Conservation (phyloP, 2,888 invertebrate genomes). For the Scaptomyza parva region DNA sequence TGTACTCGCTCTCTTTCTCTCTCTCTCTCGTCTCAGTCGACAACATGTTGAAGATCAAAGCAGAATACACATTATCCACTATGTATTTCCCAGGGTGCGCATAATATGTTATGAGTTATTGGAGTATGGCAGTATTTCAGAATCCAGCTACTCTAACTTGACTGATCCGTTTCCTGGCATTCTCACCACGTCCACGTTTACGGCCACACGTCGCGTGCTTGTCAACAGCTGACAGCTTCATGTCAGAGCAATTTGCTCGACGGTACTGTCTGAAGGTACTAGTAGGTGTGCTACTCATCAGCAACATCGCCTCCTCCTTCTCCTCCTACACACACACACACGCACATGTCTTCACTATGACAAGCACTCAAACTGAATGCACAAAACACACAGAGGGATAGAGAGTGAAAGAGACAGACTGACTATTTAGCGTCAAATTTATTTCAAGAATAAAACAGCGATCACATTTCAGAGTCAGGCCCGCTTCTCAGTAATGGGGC, state of each 20-base stretch:
- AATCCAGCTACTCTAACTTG: slow-evolving; percentile 19
- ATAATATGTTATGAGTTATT: slow-evolving; percentile 78
- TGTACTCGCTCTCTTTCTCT: slow-evolving; percentile 38
- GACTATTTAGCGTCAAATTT: slow-evolving; percentile 72
- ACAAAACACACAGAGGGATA: slow-evolving; percentile 43
- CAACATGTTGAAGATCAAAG: slow-evolving; percentile 81
- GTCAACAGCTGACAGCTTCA: slow-evolving; percentile 83
- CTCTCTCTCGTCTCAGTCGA: slow-evolving; percentile 51
- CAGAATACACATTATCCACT: slow-evolving; percentile 35
- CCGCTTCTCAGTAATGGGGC: slow-evolving; percentile 16
- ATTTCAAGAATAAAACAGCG: slow-evolving; percentile 82
- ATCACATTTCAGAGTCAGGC: slow-evolving; percentile 82
- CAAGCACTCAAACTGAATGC: slow-evolving; percentile 69
- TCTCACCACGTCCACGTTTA: slow-evolving; percentile 23
- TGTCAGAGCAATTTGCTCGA: slow-evolving; percentile 83
- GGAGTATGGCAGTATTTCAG: slow-evolving; percentile 35
- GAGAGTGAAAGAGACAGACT: neutral
- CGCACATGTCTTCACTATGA: slow-evolving; percentile 63
- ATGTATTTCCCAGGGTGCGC: slow-evolving; percentile 33
- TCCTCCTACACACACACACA: slow-evolving; percentile 41
- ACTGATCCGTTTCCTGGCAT: slow-evolving; percentile 69
- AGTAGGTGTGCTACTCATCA: slow-evolving; percentile 34
- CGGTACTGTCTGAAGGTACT: slow-evolving; percentile 44
- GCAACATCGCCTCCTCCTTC: slow-evolving; percentile 22
- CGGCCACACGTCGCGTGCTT: slow-evolving; percentile 64